Conservation (phyloP, 2,113 vertebrate species). For the Ictidomys tridecemlineatus region DNA sequence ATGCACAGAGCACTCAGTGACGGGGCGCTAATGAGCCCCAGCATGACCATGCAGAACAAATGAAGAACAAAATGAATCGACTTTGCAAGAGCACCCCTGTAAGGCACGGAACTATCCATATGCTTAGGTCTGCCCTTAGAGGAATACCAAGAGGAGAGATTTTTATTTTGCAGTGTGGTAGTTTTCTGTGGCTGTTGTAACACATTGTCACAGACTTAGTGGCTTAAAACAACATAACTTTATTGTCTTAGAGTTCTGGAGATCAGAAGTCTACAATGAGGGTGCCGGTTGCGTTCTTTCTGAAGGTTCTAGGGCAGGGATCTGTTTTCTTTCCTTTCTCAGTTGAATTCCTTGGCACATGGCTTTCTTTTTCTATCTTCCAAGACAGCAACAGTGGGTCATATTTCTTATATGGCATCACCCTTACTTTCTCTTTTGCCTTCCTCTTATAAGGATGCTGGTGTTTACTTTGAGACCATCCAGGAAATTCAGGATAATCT, state of each 20-base stretch:
- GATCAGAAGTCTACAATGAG: background rate
- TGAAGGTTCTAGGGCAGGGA: no score
- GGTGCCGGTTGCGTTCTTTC: background rate
- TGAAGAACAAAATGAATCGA: slow-evolving; percentile 82
- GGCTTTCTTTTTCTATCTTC: background rate
- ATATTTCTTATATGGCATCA: background rate
- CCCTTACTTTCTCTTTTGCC: background rate
- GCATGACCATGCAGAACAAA: slow-evolving; percentile 83
- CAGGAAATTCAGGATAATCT: background rate
- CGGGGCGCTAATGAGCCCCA: slow-evolving; percentile 80
- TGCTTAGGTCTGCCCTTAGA: slow-evolving; percentile 61
- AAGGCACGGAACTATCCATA: slow-evolving; percentile 64
- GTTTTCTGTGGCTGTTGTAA: background rate
- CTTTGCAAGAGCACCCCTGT: slow-evolving; percentile 64
- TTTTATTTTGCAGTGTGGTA: slow-evolving; percentile 54
- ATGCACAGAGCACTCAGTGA: slow-evolving; percentile 68
- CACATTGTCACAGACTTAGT: background rate
- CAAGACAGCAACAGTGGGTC: background rate
- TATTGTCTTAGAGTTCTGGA: background rate
- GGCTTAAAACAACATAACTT: background rate
- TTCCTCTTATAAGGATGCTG: background rate
- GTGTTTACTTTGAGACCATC: background rate
- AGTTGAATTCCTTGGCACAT: background rate
- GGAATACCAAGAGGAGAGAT: slow-evolving; percentile 77
- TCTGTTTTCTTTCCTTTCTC: background rate